phyloP scores from a whole-genome alignment of 2,113 vertebrate genomes.

The Syngnathus typhle region DNA sequence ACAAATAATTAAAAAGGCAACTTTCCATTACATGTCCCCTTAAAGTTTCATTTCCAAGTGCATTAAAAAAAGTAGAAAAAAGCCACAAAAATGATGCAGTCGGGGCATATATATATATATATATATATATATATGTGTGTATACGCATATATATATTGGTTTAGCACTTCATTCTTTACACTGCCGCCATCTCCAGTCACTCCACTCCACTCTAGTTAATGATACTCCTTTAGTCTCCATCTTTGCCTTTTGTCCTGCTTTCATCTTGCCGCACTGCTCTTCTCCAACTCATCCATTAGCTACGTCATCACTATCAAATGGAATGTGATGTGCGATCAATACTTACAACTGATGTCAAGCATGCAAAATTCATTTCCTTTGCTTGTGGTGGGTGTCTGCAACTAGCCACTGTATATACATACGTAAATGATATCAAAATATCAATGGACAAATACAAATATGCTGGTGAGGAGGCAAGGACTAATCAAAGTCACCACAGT shows the following conservation, averaged over 20 bases:
- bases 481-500: slow-evolving; percentile 33
- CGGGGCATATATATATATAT: background rate
- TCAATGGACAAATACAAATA: slow-evolving; percentile 17
- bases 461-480: slow-evolving; percentile 3
- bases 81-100: background rate
- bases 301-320: slow-evolving; percentile 43
- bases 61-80: background rate
- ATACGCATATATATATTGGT: background rate
- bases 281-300: slow-evolving; percentile 34
- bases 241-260: slow-evolving; percentile 12
- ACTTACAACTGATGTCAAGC: slow-evolving; percentile 43
- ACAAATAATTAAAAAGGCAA: background rate
- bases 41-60: background rate
- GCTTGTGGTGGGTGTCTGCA: slow-evolving; percentile 22
- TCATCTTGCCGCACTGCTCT: slow-evolving; percentile 15
- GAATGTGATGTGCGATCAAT: slow-evolving; percentile 58
- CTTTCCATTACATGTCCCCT: background rate
- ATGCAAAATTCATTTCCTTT: slow-evolving; percentile 57
- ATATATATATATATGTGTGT: too few species aligned
- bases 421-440: too few species aligned
- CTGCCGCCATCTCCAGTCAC: background rate
- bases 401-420: slow-evolving; percentile 2
- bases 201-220: background rate
- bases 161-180: background rate
- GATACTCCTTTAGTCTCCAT: background rate